phyloP scores from a whole-genome alignment of 2,797 vertebrate species.

The Platalea minor region DNA sequence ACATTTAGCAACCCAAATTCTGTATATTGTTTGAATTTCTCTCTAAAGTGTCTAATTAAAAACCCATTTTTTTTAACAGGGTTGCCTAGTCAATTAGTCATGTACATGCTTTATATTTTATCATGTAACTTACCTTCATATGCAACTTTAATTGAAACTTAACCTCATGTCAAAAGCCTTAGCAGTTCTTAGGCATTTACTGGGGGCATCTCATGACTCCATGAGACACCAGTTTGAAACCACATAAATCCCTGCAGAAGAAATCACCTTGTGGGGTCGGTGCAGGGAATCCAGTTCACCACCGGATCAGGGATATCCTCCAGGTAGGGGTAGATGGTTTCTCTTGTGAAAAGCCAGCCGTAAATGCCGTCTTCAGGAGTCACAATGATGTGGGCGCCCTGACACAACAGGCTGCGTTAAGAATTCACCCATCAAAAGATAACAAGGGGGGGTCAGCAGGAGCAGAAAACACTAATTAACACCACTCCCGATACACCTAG shows the following conservation, averaged over 20 bases:
- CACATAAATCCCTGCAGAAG: not conserved
- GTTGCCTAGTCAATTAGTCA: not conserved
- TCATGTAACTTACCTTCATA: not conserved
- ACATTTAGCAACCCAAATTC: not conserved
- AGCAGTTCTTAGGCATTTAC: not conserved
- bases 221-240: not conserved
- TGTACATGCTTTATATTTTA: not conserved
- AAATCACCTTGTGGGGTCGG: conserved; percentile 64
- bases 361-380: conserved; percentile 75
- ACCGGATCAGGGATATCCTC: conserved; percentile 70
- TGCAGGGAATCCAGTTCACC: conserved; percentile 73
- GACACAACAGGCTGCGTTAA: not conserved
- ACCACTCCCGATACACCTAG: not conserved
- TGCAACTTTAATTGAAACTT: not conserved
- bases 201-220: not conserved
- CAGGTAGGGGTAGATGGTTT: conserved; percentile 71
- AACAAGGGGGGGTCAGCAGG: not conserved
- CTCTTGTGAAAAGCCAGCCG: conserved; percentile 70
- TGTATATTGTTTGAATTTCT: not conserved
- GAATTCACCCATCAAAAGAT: not conserved
- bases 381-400: conserved; percentile 73
- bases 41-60: not conserved
- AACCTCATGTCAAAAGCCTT: not conserved
- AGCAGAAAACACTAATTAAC: not conserved
- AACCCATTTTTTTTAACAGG: not conserved